Evolutionary conservation across 2,888 invertebrate species (phyloP).

Genomic region (Matsumyia berberina): DNA sequence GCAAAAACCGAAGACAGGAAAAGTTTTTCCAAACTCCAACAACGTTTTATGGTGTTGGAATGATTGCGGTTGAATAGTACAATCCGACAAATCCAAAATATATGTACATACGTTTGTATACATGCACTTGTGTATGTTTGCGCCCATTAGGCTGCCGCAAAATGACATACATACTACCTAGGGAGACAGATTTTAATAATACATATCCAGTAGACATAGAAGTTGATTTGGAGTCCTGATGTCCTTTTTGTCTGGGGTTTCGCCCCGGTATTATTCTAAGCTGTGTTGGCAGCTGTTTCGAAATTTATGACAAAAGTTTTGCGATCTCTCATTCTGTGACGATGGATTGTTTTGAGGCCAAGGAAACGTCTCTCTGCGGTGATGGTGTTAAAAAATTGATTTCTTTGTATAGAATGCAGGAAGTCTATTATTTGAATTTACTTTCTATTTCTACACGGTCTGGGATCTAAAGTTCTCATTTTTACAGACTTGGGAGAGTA

Average conservation of each 20-base stretch:
- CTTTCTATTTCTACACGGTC: no score
- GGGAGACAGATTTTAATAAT: conserved; percentile 50
- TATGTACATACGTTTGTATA: conserved; percentile 16
- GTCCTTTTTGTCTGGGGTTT: conserved; percentile 30
- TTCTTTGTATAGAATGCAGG: no score
- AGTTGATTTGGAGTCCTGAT: conserved; percentile 33
- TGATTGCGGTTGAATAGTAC: conserved; percentile 68
- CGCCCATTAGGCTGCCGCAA: conserved; percentile 47
- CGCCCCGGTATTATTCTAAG: conserved; percentile 44
- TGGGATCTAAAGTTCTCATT: no score
- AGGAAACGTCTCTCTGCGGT: not conserved
- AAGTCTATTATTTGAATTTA: no score
- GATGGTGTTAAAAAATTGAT: conserved; percentile 7
- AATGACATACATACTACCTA: conserved; percentile 36
- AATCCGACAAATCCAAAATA: conserved; percentile 38
- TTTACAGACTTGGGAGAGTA: no score
- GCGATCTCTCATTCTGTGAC: conserved; percentile 13
- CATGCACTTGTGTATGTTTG: not conserved
- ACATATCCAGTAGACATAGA: conserved; percentile 38
- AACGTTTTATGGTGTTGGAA: conserved; percentile 66
- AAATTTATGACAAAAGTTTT: conserved; percentile 63
- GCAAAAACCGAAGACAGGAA: conserved; percentile 35
- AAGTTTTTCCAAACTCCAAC: conserved; percentile 44
- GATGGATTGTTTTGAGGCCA: conserved; percentile 8
- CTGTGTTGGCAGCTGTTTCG: conserved; percentile 55